Base-by-base conservation (phyloP, 2,888 invertebrate species). In the Eledone cirrhosa region DNA sequence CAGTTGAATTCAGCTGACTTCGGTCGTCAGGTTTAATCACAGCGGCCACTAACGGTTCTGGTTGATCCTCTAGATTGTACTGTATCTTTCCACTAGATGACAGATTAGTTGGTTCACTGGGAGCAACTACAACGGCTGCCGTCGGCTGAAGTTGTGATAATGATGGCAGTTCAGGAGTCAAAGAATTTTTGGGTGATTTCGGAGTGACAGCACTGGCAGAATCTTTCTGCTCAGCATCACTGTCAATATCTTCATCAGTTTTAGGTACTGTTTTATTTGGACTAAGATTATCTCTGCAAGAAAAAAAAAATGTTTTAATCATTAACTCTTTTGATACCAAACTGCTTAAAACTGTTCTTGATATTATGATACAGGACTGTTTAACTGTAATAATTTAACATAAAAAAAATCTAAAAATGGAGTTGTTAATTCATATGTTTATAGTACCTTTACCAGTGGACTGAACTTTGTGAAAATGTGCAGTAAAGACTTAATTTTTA, bases 51-150 rank as follows among this genome's bases (percentile, higher is more conserved):
- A 83, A 78, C 13, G 83, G 84, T 77, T 85, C 82, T 7, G 81
- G 78, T 19, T 78, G 78, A 5, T 79, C 83, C 53, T 84, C 86
- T n/a, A 86, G 83, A 65, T 86, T 84, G 78, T 86, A 87, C 79
- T 86, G 85, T 33, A 86, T 87, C 78, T 65, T 77, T n/a, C 77
- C 77, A 63, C 77, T 63, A 3, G 77, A 48, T 41, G 75, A 75
- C 8, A 41, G 29, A n/a, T 85, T 85, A 63, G 82, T 83, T 53
- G 77, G 82, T 48, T 48, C 27, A 19, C 69, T 48, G 14, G 81
- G 65, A 16, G 81, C 80, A 22, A 80, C 63, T 48, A 79, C 80
- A 74, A 78, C 41, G 33, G 78, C 63, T 78, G 29, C 63, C 22
- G 78, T 22, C n/a, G 67, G 53, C 29, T 24, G 78, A 16, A 31